Percentiles rank a stretch among this genome's conserved stretches.
phyloP scores from a whole-genome alignment of 2,113 vertebrate species.

The Callipepla squamata region DNA sequence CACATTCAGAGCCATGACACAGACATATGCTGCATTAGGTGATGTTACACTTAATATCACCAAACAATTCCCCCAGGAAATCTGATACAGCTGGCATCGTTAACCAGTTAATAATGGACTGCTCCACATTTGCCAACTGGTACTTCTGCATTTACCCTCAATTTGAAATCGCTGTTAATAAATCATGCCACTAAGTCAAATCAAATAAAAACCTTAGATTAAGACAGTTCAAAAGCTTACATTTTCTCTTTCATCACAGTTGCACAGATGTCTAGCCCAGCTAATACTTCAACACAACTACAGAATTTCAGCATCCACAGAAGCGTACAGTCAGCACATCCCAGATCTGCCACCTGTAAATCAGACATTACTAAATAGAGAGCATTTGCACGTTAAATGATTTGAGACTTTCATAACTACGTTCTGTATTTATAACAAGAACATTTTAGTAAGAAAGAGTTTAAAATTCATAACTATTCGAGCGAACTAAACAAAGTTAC shows the following conservation, averaged over 20 bases:
- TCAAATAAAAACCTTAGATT: neutral
- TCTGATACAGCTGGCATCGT: fast-evolving
- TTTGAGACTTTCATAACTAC: neutral
- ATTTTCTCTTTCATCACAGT: slow-evolving; percentile 77
- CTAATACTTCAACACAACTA: slow-evolving; percentile 83
- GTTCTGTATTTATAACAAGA: neutral
- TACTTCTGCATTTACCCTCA: neutral
- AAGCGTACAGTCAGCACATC: slow-evolving; percentile 87
- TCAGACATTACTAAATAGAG: neutral
- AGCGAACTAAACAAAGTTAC: neutral
- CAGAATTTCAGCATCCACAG: slow-evolving; percentile 86
- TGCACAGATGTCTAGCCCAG: slow-evolving; percentile 86
- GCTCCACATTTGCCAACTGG: neutral
- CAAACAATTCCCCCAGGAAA: neutral
- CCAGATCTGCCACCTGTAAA: slow-evolving; percentile 90
- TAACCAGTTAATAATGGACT: neutral
- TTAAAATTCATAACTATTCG: neutral
- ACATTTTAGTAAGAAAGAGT: neutral
- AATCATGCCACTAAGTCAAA: neutral
- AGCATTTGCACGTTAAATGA: neutral
- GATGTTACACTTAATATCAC: neutral
- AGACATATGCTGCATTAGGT: neutral
- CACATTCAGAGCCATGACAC: neutral
- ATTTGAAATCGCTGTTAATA: neutral
- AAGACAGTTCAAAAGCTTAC: slow-evolving; percentile 70